These are phyloP conservation scores for Doryteuthis pealeii DNA, from an alignment of 1,140 invertebrate species.

Conservation along the genomic window DNA sequence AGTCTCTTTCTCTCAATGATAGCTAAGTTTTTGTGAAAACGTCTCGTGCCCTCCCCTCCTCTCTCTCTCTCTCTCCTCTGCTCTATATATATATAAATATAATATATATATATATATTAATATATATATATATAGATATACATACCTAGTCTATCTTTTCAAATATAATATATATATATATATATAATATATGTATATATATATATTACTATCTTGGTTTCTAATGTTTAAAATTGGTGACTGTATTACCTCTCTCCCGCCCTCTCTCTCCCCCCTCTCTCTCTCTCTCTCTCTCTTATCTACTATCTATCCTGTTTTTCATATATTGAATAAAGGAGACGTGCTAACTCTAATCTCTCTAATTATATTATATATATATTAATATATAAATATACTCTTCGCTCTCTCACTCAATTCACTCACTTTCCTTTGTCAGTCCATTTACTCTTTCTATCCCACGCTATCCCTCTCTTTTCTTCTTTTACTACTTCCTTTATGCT, in stretches of 20 bases:
- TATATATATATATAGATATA: conserved; percentile 4
- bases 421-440: not conserved
- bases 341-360: too few species aligned
- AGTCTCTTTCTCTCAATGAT: too few species aligned
- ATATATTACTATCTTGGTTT: not conserved
- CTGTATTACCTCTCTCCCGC: not conserved
- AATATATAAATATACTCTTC: too few species aligned
- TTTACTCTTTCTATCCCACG: not conserved
- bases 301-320: not conserved
- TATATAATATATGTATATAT: conserved; percentile 4
- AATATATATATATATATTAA: not conserved
- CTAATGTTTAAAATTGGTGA: too few species aligned
- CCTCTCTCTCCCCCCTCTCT: not conserved
- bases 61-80: too few species aligned
- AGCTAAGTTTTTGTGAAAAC: too few species aligned
- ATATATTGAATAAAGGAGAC: too few species aligned
- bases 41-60: too few species aligned
- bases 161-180: not conserved
- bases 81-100: not conserved
- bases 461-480: not conserved
- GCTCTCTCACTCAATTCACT: too few species aligned
- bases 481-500: not conserved
- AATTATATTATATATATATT: too few species aligned
- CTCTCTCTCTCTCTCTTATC: not conserved
- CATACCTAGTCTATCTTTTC: not conserved